phyloP scores from a whole-genome alignment of 2,888 invertebrate genomes.

The Leptopilina drosophilae region DNA sequence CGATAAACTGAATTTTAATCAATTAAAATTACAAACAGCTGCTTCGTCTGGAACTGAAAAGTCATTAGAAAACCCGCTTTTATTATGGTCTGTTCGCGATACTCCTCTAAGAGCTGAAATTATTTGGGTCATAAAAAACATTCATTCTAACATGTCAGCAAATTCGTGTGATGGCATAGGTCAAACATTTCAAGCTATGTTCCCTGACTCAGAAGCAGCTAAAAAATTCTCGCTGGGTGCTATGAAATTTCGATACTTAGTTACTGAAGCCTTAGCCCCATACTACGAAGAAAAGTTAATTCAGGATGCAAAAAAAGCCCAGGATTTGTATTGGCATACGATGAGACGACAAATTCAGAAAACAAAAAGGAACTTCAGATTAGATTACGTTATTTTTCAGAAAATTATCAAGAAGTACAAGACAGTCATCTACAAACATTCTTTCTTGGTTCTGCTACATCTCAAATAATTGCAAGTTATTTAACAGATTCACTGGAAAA shows the following conservation, averaged over 20 bases:
- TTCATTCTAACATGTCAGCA: background rate
- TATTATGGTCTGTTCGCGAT: too few relatives aligned
- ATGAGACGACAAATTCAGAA: background rate
- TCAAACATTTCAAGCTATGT: background rate
- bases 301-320: background rate
- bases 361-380: background rate
- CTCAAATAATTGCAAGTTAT: too few relatives aligned
- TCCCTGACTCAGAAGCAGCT: background rate
- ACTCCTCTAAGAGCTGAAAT: too few relatives aligned
- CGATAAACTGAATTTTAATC: too few relatives aligned
- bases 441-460: too few relatives aligned
- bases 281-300: constrained; percentile 6
- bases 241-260: background rate
- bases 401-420: background rate
- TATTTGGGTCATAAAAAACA: background rate
- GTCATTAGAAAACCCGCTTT: too few relatives aligned
- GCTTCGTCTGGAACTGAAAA: too few relatives aligned
- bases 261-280: background rate
- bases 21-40: too few relatives aligned
- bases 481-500: too few relatives aligned
- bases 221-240: background rate
- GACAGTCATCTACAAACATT: background rate
- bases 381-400: background rate
- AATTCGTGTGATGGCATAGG: background rate
- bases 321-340: background rate